A percentile compares a stretch with the other conserved stretches of the same genome.
phyloP scores from a whole-genome alignment of 2,888 invertebrate species.

The Phytoseiulus persimilis region DNA sequence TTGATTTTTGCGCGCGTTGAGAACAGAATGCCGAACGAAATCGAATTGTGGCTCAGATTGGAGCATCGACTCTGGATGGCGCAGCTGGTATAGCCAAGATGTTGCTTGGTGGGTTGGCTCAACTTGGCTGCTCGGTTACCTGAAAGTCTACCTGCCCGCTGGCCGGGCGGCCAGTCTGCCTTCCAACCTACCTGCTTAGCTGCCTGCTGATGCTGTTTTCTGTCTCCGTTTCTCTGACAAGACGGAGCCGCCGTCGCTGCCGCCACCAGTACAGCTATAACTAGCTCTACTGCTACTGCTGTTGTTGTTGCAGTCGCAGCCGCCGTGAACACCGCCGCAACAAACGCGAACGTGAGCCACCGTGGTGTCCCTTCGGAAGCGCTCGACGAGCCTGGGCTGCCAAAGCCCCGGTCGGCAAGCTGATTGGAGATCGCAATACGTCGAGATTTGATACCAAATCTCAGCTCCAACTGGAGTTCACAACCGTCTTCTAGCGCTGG shows the following conservation, averaged over 20 bases:
- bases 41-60: background rate
- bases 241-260: background rate
- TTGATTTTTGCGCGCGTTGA: background rate
- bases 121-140: background rate
- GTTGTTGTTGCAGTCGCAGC: background rate
- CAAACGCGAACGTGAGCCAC: background rate
- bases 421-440: too few species aligned
- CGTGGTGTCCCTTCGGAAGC: too few species aligned
- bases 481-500: too few species aligned
- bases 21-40: background rate
- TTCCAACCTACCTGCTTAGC: background rate
- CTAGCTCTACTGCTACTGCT: background rate
- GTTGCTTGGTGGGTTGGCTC: background rate
- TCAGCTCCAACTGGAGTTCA: too few species aligned
- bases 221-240: background rate
- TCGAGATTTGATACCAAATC: too few species aligned
- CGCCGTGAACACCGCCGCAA: background rate
- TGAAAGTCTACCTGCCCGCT: slow-evolving; percentile 6
- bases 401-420: too few species aligned
- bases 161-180: background rate
- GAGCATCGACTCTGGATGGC: background rate
- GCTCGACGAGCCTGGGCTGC: too few species aligned
- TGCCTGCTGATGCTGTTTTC: slow-evolving; percentile 5
- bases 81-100: background rate
- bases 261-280: background rate